Conservation (phyloP, 1,140 invertebrate species). For the Neotoxoptera formosana region DNA sequence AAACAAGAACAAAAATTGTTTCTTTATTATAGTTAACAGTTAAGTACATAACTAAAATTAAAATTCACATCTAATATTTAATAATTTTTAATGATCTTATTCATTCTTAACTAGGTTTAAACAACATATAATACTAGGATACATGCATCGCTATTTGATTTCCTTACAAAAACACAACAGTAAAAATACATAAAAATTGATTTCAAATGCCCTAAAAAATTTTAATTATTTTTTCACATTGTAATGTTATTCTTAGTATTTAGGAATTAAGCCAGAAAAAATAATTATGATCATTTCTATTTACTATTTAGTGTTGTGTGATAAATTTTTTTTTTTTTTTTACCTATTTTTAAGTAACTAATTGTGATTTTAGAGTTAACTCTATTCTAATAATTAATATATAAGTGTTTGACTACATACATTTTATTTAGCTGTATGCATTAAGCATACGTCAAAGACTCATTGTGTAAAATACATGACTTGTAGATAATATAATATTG, state of each 20-base stretch:
- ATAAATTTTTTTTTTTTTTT: not conserved
- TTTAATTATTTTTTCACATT: not conserved
- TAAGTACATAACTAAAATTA: not conserved
- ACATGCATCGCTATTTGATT: not conserved
- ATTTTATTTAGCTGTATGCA: not conserved
- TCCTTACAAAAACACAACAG: not conserved
- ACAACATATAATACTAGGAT: not conserved
- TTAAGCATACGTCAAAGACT: not conserved
- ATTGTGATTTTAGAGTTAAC: slow-evolving; percentile 57
- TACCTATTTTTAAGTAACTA: slow-evolving; percentile 54
- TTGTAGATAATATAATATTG: slow-evolving; percentile 11
- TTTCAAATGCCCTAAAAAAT: not conserved
- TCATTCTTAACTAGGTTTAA: not conserved
- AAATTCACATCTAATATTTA: not conserved
- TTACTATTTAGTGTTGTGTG: not conserved
- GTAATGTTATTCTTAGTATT: not conserved
- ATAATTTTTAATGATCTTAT: not conserved
- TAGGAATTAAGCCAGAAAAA: not conserved
- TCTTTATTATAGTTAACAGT: not conserved
- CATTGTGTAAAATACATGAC: not conserved
- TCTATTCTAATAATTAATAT: slow-evolving; percentile 33
- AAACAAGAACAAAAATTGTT: not conserved
- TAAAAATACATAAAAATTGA: not conserved
- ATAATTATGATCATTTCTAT: not conserved
- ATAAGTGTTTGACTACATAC: not conserved